These are phyloP conservation scores for rat (Rattus norvegicus) DNA, from an alignment of 2,113 vertebrate species.

Conservation along the genomic window DNA sequence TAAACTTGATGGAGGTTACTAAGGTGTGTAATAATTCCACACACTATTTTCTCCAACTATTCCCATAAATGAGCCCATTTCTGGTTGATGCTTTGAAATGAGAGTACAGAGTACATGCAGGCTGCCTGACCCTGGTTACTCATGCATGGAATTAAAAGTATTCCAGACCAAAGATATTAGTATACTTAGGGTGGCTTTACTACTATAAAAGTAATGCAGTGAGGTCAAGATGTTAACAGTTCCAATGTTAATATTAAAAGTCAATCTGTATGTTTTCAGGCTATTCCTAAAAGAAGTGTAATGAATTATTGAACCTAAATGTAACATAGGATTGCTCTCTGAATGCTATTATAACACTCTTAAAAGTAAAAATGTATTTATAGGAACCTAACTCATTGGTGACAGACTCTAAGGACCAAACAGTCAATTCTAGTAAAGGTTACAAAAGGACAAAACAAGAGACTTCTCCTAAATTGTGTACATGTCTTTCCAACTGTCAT, in stretches of 20 bases:
- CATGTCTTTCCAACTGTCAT: neutral
- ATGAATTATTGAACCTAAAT: constrained; percentile 30
- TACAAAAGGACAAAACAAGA: neutral
- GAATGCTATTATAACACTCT: neutral
- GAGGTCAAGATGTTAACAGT: constrained; percentile 33
- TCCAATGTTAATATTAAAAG: constrained; percentile 45
- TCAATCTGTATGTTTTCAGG: neutral
- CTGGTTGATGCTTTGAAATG: constrained; percentile 29
- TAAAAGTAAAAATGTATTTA: neutral
- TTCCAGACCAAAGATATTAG: constrained; percentile 39
- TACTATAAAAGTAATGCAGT: constrained; percentile 44
- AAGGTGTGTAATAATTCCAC: neutral
- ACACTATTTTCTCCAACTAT: neutral
- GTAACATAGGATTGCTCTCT: neutral
- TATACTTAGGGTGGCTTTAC: constrained; percentile 37
- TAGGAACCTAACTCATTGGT: neutral
- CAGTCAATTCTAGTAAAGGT: neutral
- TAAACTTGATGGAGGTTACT: neutral
- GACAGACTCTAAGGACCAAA: neutral
- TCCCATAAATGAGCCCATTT: constrained; percentile 29
- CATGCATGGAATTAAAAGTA: constrained; percentile 65
- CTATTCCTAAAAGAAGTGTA: constrained; percentile 7
- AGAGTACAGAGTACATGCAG: constrained; percentile 27
- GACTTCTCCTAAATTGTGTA: neutral
- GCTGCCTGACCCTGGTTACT: neutral